These are phyloP conservation scores for Saturnia japonica DNA, from an alignment of 2,888 invertebrate genomes.

Conservation along the genomic window DNA sequence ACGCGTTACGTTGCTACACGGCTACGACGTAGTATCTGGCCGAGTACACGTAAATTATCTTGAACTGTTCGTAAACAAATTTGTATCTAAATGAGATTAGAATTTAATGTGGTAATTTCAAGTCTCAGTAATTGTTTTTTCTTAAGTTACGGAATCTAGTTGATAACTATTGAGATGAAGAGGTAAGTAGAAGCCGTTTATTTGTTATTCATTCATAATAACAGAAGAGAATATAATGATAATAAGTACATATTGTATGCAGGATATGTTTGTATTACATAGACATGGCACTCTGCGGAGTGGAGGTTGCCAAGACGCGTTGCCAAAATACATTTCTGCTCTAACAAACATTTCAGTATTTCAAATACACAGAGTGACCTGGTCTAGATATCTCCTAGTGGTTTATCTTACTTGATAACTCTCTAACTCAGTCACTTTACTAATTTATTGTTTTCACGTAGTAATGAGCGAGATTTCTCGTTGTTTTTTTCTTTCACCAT, in stretches of 20 bases:
- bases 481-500: not conserved
- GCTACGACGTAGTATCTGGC: not conserved
- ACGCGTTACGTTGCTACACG: not conserved
- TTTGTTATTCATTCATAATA: not conserved
- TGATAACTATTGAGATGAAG: not conserved
- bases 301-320: not conserved
- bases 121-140: not conserved
- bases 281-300: too few relatives aligned
- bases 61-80: not conserved
- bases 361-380: not conserved
- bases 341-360: not conserved
- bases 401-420: not conserved
- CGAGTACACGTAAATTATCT: not conserved
- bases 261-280: not conserved
- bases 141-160: too few relatives aligned
- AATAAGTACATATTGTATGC: not conserved
- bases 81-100: not conserved
- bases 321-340: constrained; percentile 6
- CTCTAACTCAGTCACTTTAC: not conserved
- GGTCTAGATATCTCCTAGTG: not conserved
- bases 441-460: not conserved
- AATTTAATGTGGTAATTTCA: not conserved
- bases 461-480: not conserved
- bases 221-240: not conserved
- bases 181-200: not conserved